phyloP scores from a whole-genome alignment of 2,113 vertebrate genomes.

The Petroica traversi region DNA sequence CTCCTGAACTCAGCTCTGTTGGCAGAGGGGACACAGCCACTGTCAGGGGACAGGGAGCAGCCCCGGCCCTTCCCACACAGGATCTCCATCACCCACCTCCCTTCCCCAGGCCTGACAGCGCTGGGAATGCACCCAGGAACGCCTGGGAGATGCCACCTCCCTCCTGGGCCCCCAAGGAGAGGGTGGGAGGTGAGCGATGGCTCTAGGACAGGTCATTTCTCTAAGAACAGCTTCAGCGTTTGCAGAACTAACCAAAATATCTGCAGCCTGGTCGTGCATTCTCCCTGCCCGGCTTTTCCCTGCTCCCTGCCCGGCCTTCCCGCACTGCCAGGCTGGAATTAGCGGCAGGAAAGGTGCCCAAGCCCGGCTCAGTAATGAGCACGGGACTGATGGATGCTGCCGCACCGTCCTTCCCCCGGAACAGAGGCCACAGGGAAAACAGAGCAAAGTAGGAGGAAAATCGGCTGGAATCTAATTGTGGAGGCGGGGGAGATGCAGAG shows the following conservation, averaged over 20 bases:
- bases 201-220: background rate
- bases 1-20: background rate
- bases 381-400: background rate
- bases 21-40: background rate
- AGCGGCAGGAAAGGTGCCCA: background rate
- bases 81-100: background rate
- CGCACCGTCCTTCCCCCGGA: background rate
- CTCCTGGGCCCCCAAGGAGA: background rate
- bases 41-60: background rate
- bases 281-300: background rate
- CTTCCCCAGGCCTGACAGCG: background rate
- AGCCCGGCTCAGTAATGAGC: background rate
- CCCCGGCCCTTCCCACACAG: background rate
- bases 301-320: background rate
- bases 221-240: background rate
- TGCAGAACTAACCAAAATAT: background rate
- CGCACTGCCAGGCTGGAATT: background rate
- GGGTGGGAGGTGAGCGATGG: fast-evolving
- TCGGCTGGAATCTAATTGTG: constrained; percentile 37
- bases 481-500: constrained; percentile 26
- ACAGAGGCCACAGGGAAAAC: constrained; percentile 16
- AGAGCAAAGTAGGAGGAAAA: constrained; percentile 22
- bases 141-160: fast-evolving
- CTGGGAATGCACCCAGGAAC: background rate
- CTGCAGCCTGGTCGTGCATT: background rate